These are phyloP conservation scores for Lithophane leautieri DNA, from an alignment of 2,888 invertebrate species.

Conservation along the genomic window DNA sequence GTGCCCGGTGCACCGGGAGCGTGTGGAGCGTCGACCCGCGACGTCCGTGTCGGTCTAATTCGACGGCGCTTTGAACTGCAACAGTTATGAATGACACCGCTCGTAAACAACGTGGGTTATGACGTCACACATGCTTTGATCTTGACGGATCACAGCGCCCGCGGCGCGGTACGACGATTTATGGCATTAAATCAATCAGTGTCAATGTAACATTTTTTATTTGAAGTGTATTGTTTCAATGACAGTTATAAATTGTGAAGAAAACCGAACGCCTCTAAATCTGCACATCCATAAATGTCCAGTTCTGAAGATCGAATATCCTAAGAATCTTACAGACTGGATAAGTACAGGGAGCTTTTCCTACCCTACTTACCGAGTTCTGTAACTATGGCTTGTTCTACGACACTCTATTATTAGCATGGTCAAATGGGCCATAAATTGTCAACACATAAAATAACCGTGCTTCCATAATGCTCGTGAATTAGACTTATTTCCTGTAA, in stretches of 20 bases:
- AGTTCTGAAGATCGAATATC: not conserved
- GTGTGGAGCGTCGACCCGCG: conserved; percentile 35
- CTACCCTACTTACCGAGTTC: not conserved
- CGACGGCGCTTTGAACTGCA: conserved; percentile 52
- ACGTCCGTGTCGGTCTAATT: conserved; percentile 33
- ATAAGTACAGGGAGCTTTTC: not conserved
- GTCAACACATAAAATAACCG: conserved; percentile 11
- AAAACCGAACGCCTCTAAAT: not conserved
- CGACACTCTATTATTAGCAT: not conserved
- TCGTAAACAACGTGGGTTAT: conserved; percentile 58
- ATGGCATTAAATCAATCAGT: conserved; percentile 34
- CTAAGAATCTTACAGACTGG: not conserved
- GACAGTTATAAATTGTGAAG: not conserved
- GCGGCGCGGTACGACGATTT: not conserved
- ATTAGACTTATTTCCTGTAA: conserved; percentile 48
- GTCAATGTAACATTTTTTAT: conserved; percentile 5
- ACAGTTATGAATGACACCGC: conserved; percentile 49
- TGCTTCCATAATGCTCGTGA: conserved; percentile 17
- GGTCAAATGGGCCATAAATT: conserved; percentile 13
- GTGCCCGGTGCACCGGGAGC: not conserved
- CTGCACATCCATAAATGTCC: not conserved
- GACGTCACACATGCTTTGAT: conserved; percentile 61
- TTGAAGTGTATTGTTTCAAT: conserved; percentile 2
- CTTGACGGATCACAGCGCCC: conserved; percentile 43
- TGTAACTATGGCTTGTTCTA: not conserved